phyloP scores from a whole-genome alignment of 2,113 vertebrate species.

The Neotragus moschatus region DNA sequence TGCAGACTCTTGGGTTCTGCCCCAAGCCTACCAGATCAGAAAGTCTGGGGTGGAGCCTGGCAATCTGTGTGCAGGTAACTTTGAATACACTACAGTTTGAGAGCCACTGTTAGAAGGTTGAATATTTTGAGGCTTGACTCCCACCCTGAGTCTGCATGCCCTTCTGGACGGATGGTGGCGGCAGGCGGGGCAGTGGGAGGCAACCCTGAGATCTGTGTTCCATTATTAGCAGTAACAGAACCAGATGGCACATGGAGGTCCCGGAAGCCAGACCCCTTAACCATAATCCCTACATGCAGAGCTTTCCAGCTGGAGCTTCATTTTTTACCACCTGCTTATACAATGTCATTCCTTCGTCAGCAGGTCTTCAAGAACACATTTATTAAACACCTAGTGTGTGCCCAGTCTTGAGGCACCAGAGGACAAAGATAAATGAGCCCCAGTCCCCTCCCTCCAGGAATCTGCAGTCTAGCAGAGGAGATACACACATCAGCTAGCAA shows the following conservation, averaged over 20 bases:
- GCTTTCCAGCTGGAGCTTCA: not conserved
- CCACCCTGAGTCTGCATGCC: not conserved
- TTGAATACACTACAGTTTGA: not conserved
- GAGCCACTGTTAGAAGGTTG: not conserved
- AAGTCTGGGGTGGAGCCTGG: too few species aligned
- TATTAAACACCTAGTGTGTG: not conserved
- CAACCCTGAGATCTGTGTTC: not conserved
- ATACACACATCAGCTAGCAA: not conserved
- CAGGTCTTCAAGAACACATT: not conserved
- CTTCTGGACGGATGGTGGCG: not conserved
- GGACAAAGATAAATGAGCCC: not conserved
- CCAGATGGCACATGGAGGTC: not conserved
- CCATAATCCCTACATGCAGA: not conserved
- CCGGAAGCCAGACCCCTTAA: not conserved
- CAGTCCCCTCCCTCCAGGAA: not conserved
- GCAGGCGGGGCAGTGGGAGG: not conserved
- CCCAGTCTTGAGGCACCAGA: not conserved
- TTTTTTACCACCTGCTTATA: not conserved
- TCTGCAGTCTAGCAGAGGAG: not conserved
- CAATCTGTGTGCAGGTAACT: too few species aligned
- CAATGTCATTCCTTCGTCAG: not conserved
- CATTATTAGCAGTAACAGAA: not conserved
- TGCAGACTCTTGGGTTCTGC: too few species aligned
- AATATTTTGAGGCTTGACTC: not conserved
- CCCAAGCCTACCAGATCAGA: too few species aligned